These are phyloP conservation scores for Brachyhypopomus gauderio DNA, from an alignment of 2,113 vertebrate species.

Conservation along the genomic window DNA sequence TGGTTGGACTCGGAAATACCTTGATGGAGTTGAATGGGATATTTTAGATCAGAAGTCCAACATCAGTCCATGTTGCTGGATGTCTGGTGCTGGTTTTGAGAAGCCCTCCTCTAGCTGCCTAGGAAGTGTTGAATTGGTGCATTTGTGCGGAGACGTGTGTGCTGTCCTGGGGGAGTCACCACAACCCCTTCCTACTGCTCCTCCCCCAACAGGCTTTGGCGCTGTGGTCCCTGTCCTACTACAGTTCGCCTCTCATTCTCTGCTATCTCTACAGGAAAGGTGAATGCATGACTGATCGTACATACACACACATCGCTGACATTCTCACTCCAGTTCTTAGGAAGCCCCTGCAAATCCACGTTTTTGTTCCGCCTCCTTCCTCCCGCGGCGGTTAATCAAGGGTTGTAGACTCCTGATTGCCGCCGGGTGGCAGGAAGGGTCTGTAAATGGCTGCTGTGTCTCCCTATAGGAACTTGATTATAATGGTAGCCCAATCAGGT, in stretches of 20 bases:
- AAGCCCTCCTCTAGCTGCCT: no score
- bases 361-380: not conserved
- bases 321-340: not conserved
- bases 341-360: not conserved
- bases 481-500: constrained; percentile 24
- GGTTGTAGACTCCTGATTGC: constrained; percentile 34
- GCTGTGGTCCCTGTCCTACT: constrained; percentile 89
- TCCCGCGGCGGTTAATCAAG: constrained; percentile 26
- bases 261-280: constrained; percentile 93
- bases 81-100: no score
- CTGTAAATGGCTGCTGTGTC: constrained; percentile 4
- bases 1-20: no score
- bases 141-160: not conserved
- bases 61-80: no score
- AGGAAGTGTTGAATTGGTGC: not conserved
- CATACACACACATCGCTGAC: not conserved
- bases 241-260: constrained; percentile 85
- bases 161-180: not conserved
- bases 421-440: not conserved
- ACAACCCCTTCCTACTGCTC: not conserved
- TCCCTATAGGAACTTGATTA: constrained; percentile 27
- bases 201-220: constrained; percentile 79
- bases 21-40: no score
- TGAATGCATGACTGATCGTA: constrained; percentile 53
- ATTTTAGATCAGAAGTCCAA: no score